phyloP scores from a whole-genome alignment of 2,797 vertebrate genomes.

The Lophotriccus pileatus region DNA sequence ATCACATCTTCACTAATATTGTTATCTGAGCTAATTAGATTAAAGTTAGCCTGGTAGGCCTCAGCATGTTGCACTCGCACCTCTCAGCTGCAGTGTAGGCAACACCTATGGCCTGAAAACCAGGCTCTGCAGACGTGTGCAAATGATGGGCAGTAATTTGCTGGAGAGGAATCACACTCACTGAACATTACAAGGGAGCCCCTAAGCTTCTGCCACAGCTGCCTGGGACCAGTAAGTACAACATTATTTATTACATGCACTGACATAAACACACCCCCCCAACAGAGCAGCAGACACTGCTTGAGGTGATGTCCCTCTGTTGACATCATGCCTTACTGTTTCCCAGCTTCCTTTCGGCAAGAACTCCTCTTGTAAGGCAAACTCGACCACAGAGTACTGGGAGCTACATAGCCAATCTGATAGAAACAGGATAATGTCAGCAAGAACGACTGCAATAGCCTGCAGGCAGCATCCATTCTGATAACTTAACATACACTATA shows the following conservation, averaged over 20 bases:
- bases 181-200: not conserved
- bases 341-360: not conserved
- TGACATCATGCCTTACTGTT: not conserved
- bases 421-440: constrained; percentile 50
- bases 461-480: constrained; percentile 36
- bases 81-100: not conserved
- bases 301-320: constrained; percentile 6
- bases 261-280: not conserved
- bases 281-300: constrained; percentile 1
- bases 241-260: not conserved
- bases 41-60: not conserved
- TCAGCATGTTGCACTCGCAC: not conserved
- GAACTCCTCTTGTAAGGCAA: not conserved
- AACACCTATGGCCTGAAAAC: not conserved
- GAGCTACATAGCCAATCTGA: constrained; percentile 11
- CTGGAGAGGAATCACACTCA: not conserved
- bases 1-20: not conserved
- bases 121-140: not conserved
- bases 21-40: constrained; percentile 7
- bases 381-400: not conserved
- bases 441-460: constrained; percentile 41
- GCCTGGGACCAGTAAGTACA: not conserved
- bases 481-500: constrained; percentile 20
- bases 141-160: not conserved
- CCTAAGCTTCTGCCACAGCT: not conserved